Evolutionary conservation across 2,888 invertebrate genomes (phyloP), one percentile per base, ranked within the genome.

Genomic region (Apomyelois bistriatella): DNA sequence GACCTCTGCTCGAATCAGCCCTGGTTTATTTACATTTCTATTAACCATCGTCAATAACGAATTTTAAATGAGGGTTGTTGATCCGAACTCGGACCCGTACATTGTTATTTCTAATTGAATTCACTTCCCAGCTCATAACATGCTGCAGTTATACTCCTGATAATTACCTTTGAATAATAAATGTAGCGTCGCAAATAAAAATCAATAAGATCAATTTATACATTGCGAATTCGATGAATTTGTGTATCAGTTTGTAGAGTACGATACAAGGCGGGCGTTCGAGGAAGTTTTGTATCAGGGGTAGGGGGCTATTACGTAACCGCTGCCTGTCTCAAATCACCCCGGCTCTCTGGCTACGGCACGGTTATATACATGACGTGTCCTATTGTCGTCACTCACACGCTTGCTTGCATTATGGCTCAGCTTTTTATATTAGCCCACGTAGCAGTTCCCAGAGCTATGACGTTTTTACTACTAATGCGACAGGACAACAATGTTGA

Each of bases 261-360:
- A 56, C 54, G 57, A 59, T 58, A 55, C 56, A 57, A 61, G 67
- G 66, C 62, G 64, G 75, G 71, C 69, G 41, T 57, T 57, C 52
- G 37, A 47, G 51, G 53, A 58, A 60, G 55, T 56, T 75, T 69
- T 76, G 72, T 78, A 77, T 73, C 74, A 70, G 68, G 66, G 65
- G 58, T 54, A 59, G 60, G 61, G 67, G 68, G 59, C 63, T 65
- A 74, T 85, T 83, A 82, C 73, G 76, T 82, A 83, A 84, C 64
- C 15, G 48, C 46, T 46, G 68, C 68, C 70, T 78, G 74, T 76
- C 72, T 76, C 78, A 76, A 66, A 64, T 72, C 63, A 55, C 50
- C 52, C 50, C 58, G 47, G 49, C 48, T 41, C 60, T 15, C 35
- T 32, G 36, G 22, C 42, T 35, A 30, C 58, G 64, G 71, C 74